These are phyloP conservation scores for Epinephelus coioides DNA, from an alignment of 2,797 vertebrate genomes.

Conservation along the genomic window DNA sequence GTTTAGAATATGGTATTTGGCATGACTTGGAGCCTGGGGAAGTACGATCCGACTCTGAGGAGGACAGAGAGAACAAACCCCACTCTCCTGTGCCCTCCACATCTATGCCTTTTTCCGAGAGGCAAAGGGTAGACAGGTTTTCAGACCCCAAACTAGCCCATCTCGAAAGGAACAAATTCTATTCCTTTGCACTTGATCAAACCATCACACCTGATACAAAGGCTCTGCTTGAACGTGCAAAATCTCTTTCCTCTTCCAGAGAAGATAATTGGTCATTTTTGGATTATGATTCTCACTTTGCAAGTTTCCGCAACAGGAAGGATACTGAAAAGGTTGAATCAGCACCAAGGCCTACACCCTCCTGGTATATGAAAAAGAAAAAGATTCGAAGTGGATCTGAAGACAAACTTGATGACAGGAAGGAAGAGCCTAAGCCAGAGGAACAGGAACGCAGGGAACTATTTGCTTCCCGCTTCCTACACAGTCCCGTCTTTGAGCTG, in stretches of 20 bases:
- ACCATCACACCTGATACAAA: constrained; percentile 99
- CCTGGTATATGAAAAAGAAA: constrained; percentile 99
- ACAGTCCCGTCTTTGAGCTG: constrained; percentile 98
- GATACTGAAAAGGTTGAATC: constrained; percentile 97
- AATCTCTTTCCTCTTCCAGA: constrained; percentile 96
- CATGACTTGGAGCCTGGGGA: constrained; percentile 94
- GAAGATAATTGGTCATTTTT: constrained; percentile 99
- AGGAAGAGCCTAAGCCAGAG: constrained; percentile 96
- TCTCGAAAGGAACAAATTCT: constrained; percentile 97
- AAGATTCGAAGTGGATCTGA: constrained; percentile 96
- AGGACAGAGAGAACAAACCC: constrained; percentile 92
- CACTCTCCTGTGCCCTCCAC: constrained; percentile 92
- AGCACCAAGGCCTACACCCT: constrained; percentile 93
- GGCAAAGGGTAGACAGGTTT: constrained; percentile 92
- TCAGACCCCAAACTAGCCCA: constrained; percentile 92
- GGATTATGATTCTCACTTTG: constrained; percentile 95
- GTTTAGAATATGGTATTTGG: constrained; percentile 89
- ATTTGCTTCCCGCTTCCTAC: constrained; percentile 97
- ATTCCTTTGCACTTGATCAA: constrained; percentile 96
- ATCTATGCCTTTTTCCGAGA: constrained; percentile 91
- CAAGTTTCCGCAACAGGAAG: constrained; percentile 94
- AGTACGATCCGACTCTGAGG: constrained; percentile 96
- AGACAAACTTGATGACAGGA: constrained; percentile 95
- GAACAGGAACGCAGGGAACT: constrained; percentile 96
- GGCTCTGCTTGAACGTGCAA: constrained; percentile 97